Conservation (phyloP, 2,888 invertebrate genomes). For the Hypomecis punctinalis region DNA sequence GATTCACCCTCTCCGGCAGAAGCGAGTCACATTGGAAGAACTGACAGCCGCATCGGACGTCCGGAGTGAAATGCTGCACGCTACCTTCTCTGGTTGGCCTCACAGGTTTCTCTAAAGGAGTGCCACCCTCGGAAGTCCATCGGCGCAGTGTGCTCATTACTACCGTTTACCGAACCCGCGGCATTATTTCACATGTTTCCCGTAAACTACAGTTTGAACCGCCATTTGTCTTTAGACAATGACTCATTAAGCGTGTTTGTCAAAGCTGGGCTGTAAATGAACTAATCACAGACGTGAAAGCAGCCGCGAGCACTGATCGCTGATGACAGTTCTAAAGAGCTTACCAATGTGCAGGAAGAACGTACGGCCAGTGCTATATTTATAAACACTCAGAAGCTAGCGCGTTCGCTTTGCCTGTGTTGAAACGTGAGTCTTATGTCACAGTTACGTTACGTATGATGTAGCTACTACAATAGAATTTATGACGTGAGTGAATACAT, state of each 20-base stretch:
- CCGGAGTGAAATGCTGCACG: conserved; percentile 89
- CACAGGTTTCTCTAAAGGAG: conserved; percentile 86
- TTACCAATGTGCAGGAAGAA: conserved; percentile 80
- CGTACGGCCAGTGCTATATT: conserved; percentile 76
- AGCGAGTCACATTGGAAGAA: conserved; percentile 92
- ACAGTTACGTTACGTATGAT: conserved; percentile 58
- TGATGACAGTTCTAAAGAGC: conserved; percentile 83
- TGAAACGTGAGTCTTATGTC: conserved; percentile 74
- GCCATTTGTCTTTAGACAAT: conserved; percentile 58
- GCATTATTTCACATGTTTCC: conserved; percentile 62
- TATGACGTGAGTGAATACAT: conserved; percentile 38
- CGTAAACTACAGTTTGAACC: conserved; percentile 51
- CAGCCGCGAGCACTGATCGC: conserved; percentile 81
- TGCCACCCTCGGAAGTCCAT: conserved; percentile 89
- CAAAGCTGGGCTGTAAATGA: conserved; percentile 72
- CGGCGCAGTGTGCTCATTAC: conserved; percentile 84
- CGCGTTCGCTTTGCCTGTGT: conserved; percentile 80
- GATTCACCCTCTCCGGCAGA: conserved; percentile 90
- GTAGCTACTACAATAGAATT: conserved; percentile 45
- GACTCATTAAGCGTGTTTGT: conserved; percentile 70
- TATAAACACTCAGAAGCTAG: conserved; percentile 78
- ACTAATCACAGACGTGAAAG: conserved; percentile 80
- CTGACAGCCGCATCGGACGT: conserved; percentile 94
- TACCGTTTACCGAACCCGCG: conserved; percentile 61
- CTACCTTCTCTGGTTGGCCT: conserved; percentile 90